Percentiles rank a stretch among this genome's conserved stretches.
Evolutionary conservation across 1,140 invertebrate species (phyloP).

Genomic region (Drosophila takahashii): DNA sequence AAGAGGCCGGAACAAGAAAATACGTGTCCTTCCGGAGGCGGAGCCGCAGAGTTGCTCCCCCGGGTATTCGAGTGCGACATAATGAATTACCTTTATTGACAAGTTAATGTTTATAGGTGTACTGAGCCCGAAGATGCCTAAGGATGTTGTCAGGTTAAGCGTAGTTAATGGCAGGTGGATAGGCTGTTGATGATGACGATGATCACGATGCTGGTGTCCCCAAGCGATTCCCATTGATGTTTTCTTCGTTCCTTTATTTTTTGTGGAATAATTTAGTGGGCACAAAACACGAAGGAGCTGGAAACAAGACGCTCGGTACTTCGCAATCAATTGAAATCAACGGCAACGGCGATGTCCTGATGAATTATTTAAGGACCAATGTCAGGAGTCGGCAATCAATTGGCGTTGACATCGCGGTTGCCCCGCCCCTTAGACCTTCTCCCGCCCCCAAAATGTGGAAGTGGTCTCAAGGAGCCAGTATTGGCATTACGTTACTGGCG

Average conservation of each 20-base stretch:
- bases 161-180: conserved; percentile 73
- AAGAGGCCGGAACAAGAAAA: conserved; percentile 18
- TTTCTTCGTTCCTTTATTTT: neutral
- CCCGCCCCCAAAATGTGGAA: conserved; percentile 26
- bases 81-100: conserved; percentile 85
- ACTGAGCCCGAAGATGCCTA: conserved; percentile 18
- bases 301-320: conserved; percentile 46
- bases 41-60: conserved; percentile 34
- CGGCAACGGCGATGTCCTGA: conserved; percentile 48
- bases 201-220: conserved; percentile 50
- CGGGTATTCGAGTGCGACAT: conserved; percentile 78
- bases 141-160: conserved; percentile 51
- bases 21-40: neutral
- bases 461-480: conserved; percentile 31
- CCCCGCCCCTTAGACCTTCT: neutral
- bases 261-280: conserved; percentile 74
- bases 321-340: conserved; percentile 73
- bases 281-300: conserved; percentile 27
- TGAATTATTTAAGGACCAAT: conserved; percentile 66
- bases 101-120: conserved; percentile 84
- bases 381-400: conserved; percentile 59
- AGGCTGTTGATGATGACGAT: conserved; percentile 81
- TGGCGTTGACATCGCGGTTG: conserved; percentile 67
- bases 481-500: conserved; percentile 36
- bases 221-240: conserved; percentile 54